Base-by-base conservation (phyloP, 2,113 vertebrate genomes). In the Pseudorectes ferrugineus region DNA sequence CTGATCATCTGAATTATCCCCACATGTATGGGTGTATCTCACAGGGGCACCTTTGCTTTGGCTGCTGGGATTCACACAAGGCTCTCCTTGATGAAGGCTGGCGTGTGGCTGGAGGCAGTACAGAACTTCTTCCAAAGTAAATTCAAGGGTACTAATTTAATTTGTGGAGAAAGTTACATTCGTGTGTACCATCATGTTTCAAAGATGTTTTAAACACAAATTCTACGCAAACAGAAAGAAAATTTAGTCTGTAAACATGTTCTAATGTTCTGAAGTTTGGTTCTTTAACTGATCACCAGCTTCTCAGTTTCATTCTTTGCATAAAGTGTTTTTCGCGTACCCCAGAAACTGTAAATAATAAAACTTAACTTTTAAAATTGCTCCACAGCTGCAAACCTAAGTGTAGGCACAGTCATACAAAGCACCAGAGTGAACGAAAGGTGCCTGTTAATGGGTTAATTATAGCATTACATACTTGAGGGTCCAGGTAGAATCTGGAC, bases 51-150 rank as follows among this genome's bases (percentile, higher is more conserved):
- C 23, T 46, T 80, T 48, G 73, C 89, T 74, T 42, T 51, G 70
- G 46, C 73, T 80, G 62, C 88, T 35, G 63, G 78, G 84, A 61
- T 65, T 85, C 8, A 3, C 66, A 94, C 82, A 96, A 92, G 63
- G 85, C 46, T 63, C 26, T 83, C 48, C 63, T 87, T 80, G 78
- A 92, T 4, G 6, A 61, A 21, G 49, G 40, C 36, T 5, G 24
- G 67, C 0, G 0, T 0, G 5, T 38, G 74, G 71, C 62, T 24
- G 20, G 74, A 83, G 29, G 62, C 1, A 1, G 29, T 42, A 40
- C 35, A 36, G 61, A 91, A 45, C 40, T 62, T 29, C 35, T 72
- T 97, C 94, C 74, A 92, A 85, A 68, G 67, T 74, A 83, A 94
- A 95, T 62, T 62, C 58, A 54, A 9, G 61, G 58, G 40, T 54